These are phyloP conservation scores for Ferdinandea cuprea DNA, from an alignment of 2,888 invertebrate species.

Conservation along the genomic window DNA sequence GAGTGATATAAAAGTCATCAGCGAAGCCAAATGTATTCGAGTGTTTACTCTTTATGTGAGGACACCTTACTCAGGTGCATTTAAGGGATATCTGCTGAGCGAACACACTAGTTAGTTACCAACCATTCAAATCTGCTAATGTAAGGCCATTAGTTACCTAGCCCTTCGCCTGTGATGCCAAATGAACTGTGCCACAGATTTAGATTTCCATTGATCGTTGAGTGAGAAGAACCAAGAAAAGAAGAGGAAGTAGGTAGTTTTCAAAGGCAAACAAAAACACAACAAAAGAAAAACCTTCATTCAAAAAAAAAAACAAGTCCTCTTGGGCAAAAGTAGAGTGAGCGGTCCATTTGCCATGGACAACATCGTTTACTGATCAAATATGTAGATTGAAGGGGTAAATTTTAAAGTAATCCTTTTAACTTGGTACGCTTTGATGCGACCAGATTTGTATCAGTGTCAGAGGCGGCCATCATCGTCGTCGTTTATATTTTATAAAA, in stretches of 20 bases:
- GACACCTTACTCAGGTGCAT: constrained; percentile 38
- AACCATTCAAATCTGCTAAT: constrained; percentile 42
- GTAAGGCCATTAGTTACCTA: constrained; percentile 52
- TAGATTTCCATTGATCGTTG: constrained; percentile 62
- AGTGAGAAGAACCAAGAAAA: neutral
- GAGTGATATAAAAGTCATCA: constrained; percentile 39
- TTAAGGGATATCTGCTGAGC: constrained; percentile 15
- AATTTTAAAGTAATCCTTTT: constrained; percentile 63
- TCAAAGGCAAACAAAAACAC: constrained; percentile 26
- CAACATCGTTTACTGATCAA: constrained; percentile 72
- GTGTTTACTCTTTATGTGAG: constrained; percentile 29
- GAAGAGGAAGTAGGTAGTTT: constrained; percentile 26
- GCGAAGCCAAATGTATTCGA: constrained; percentile 9
- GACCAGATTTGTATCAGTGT: neutral
- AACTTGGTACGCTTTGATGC: neutral
- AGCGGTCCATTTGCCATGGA: constrained; percentile 62
- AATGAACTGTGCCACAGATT: constrained; percentile 67
- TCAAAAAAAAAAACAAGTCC: constrained; percentile 33
- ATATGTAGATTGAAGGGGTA: constrained; percentile 70
- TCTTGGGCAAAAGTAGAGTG: constrained; percentile 2
- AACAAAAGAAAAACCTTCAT: too few species aligned
- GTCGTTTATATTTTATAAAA: constrained; percentile 6
- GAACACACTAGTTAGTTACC: too few species aligned
- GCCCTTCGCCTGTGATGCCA: constrained; percentile 60
- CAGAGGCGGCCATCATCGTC: neutral